Evolutionary conservation across 1,140 invertebrate species (phyloP).

Genomic region (Dendroctonus ponderosae): DNA sequence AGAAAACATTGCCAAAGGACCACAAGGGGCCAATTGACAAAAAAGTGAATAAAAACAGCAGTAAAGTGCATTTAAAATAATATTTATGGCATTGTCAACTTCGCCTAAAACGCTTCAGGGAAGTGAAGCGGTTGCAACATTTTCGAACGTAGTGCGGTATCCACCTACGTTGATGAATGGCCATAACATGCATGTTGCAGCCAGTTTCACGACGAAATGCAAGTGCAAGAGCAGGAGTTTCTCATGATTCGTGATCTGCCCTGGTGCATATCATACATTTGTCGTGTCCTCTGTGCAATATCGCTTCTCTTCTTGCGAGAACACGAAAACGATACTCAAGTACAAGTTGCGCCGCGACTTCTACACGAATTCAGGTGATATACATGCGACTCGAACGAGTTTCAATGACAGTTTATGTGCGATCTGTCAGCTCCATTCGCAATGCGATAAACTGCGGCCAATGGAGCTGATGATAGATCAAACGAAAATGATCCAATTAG

Average conservation of each 20-base stretch:
- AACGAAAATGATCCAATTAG: slow-evolving; percentile 21
- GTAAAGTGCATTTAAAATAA: too few species aligned
- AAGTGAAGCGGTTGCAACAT: neutral
- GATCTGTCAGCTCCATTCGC: neutral
- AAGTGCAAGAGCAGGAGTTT: slow-evolving; percentile 29
- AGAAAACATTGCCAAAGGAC: too few species aligned
- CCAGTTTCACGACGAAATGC: slow-evolving; percentile 19
- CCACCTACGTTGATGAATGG: slow-evolving; percentile 19
- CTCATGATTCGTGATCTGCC: slow-evolving; percentile 32
- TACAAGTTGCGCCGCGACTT: slow-evolving; percentile 32
- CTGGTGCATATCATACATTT: slow-evolving; percentile 34
- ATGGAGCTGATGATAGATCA: neutral
- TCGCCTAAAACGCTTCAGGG: too few species aligned
- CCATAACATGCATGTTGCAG: slow-evolving; percentile 20
- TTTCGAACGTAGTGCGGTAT: slow-evolving; percentile 5
- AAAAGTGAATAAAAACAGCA: too few species aligned
- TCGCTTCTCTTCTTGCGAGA: slow-evolving; percentile 30
- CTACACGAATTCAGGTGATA: slow-evolving; percentile 32
- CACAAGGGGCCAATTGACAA: too few species aligned
- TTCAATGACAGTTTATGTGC: slow-evolving; percentile 6
- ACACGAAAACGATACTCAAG: slow-evolving; percentile 33
- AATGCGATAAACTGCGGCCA: neutral
- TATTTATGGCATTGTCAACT: too few species aligned
- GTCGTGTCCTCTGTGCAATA: slow-evolving; percentile 31
- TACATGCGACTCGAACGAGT: slow-evolving; percentile 22